Evolutionary conservation across 2,888 invertebrate genomes (phyloP).

Genomic region (Octodonta nipae): DNA sequence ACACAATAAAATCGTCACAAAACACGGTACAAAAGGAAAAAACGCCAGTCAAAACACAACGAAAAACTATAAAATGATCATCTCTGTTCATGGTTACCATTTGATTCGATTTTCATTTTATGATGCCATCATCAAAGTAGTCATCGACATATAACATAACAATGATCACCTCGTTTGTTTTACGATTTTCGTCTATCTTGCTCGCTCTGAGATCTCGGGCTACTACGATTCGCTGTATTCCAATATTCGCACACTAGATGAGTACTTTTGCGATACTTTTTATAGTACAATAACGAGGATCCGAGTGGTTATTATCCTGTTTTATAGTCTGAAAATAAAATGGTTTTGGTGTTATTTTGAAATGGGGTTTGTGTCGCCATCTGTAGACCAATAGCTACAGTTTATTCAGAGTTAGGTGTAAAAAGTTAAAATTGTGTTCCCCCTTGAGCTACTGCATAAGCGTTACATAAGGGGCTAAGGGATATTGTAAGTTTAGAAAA

Average conservation of each 20-base stretch:
- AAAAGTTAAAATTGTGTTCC: too few species aligned
- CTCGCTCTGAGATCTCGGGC: conserved; percentile 15
- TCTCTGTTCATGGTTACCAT: conserved; percentile 21
- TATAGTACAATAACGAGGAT: conserved; percentile 35
- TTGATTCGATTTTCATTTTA: conserved; percentile 27
- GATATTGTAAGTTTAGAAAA: too few species aligned
- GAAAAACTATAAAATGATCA: conserved; percentile 23
- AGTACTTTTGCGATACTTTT: conserved; percentile 32
- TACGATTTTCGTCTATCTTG: conserved; percentile 25
- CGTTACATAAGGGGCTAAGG: too few species aligned
- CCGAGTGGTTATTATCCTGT: conserved; percentile 35
- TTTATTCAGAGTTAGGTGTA: not conserved
- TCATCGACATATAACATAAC: conserved; percentile 16
- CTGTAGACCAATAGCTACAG: not conserved
- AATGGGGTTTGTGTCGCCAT: too few species aligned
- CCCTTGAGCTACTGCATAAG: too few species aligned
- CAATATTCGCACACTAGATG: conserved; percentile 29
- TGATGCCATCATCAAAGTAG: too few species aligned
- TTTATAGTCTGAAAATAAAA: conserved; percentile 20
- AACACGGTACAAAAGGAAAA: not conserved
- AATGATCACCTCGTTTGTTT: conserved; percentile 26
- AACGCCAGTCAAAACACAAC: not conserved
- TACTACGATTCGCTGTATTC: conserved; percentile 15
- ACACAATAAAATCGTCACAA: not conserved
- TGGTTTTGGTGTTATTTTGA: too few species aligned